A percentile compares a stretch with the other conserved stretches of the same genome.
phyloP scores from a whole-genome alignment of 2,113 vertebrate genomes.

The Daubentonia madagascariensis region DNA sequence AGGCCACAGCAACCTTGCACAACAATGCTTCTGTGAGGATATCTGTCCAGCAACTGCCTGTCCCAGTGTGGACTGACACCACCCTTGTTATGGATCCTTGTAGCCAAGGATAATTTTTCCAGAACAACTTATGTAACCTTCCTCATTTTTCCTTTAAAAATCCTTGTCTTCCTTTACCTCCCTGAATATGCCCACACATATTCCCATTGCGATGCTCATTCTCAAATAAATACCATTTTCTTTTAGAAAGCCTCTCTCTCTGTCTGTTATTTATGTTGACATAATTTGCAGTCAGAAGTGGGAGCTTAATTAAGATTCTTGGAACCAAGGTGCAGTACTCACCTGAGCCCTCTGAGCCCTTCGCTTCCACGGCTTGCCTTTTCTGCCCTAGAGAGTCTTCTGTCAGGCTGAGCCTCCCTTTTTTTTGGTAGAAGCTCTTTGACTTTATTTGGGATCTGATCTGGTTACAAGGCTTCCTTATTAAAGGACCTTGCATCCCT shows the following conservation, averaged over 20 bases:
- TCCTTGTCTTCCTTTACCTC: neutral
- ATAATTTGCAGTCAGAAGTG: neutral
- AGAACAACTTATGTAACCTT: neutral
- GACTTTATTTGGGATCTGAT: neutral
- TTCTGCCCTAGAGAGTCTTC: neutral
- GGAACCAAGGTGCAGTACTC: too few species aligned
- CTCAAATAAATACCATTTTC: neutral
- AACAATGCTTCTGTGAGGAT: too few species aligned
- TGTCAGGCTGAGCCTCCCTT: neutral
- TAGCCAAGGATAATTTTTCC: too few species aligned
- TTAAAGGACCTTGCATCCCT: neutral
- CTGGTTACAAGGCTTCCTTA: neutral
- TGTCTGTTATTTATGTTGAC: neutral
- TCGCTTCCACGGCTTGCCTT: neutral
- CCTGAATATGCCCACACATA: too few species aligned
- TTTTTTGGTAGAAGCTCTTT: neutral
- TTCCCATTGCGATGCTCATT: neutral
- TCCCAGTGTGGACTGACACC: too few species aligned
- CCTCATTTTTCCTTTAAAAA: neutral
- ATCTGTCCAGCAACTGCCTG: too few species aligned
- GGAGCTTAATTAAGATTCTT: too few species aligned
- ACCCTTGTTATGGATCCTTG: too few species aligned
- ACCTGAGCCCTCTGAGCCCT: too few species aligned
- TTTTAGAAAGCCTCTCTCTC: neutral
- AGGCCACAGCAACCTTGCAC: too few species aligned